phyloP scores from a whole-genome alignment of 2,113 vertebrate genomes.

The Pseudorhombus dupliciocellatus region DNA sequence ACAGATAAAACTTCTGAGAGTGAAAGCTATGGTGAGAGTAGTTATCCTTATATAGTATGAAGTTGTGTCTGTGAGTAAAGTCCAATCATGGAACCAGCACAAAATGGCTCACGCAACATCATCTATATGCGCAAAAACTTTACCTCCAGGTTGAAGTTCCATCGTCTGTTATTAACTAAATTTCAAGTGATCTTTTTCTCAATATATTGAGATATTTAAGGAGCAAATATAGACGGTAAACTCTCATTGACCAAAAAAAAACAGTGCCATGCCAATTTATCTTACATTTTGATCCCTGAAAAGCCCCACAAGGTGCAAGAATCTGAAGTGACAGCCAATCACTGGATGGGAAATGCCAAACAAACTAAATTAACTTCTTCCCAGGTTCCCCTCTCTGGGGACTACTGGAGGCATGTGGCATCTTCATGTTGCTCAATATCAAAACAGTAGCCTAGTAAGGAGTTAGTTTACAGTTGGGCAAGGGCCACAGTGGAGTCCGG shows the following conservation, averaged over 20 bases:
- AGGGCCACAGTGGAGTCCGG: slow-evolving; percentile 26
- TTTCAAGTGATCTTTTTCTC: too few relatives aligned
- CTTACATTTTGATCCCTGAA: not conserved
- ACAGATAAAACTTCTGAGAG: slow-evolving; percentile 24
- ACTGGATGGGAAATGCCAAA: not conserved
- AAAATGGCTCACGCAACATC: not conserved
- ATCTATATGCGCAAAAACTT: not conserved
- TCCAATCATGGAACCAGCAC: not conserved
- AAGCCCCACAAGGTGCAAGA: not conserved
- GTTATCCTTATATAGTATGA: not conserved
- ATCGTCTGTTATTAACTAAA: too few relatives aligned
- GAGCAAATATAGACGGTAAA: not conserved
- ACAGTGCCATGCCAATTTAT: not conserved
- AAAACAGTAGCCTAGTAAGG: slow-evolving; percentile 67
- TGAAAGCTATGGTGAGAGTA: not conserved
- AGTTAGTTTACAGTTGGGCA: slow-evolving; percentile 63
- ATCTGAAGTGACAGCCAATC: not conserved
- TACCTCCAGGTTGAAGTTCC: not conserved
- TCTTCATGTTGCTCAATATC: slow-evolving; percentile 54
- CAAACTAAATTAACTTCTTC: slow-evolving; percentile 6
- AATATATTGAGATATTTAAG: too few relatives aligned
- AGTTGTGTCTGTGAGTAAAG: not conserved
- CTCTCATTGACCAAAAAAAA: not conserved
- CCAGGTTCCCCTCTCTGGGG: slow-evolving; percentile 14
- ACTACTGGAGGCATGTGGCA: slow-evolving; percentile 38